Evolutionary conservation across 2,888 invertebrate genomes (phyloP).

Genomic region (Dryomyza anilis): DNA sequence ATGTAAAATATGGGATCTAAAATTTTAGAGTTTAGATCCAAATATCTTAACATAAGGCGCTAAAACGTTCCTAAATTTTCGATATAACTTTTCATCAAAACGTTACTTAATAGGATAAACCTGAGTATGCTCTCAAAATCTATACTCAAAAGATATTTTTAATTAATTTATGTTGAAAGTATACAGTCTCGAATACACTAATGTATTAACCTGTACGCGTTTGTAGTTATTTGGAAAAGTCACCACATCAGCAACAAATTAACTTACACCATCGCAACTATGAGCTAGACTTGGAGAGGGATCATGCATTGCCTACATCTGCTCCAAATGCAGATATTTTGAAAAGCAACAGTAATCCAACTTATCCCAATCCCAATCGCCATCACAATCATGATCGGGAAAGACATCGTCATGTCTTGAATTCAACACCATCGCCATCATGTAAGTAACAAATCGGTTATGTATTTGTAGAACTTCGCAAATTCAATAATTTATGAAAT

Average conservation of each 20-base stretch:
- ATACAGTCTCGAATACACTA: no score
- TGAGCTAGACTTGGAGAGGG: slow-evolving; percentile 74
- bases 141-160: no score
- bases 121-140: no score
- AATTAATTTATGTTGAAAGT: no score
- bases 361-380: slow-evolving; percentile 74
- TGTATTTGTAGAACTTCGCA: background rate
- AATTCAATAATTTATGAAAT: no score
- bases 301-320: slow-evolving; percentile 76
- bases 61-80: no score
- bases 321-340: slow-evolving; percentile 80
- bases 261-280: slow-evolving; percentile 63
- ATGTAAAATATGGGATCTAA: no score
- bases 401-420: slow-evolving; percentile 53
- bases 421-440: slow-evolving; percentile 59
- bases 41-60: no score
- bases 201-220: background rate
- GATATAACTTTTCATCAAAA: no score
- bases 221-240: slow-evolving; percentile 53
- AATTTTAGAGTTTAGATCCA: no score
- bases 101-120: no score
- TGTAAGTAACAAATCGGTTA: slow-evolving; percentile 15
- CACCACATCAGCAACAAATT: slow-evolving; percentile 53
- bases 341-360: slow-evolving; percentile 77
- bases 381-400: slow-evolving; percentile 61